Conservation (phyloP, 2,888 invertebrate genomes). For the Camptogramma bilineatum region DNA sequence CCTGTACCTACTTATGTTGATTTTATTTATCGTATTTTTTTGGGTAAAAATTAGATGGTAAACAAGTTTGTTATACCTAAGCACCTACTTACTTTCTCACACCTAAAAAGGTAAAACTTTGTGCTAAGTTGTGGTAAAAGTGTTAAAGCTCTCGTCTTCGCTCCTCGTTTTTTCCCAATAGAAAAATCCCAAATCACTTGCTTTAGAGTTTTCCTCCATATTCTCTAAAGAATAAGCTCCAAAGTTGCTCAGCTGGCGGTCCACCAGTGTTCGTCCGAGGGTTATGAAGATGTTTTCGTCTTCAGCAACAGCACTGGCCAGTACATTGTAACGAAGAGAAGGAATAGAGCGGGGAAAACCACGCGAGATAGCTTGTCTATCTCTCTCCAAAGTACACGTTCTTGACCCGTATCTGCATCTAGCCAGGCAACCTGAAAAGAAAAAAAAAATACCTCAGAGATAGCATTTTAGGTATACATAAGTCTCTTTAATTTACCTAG, state of each 20-base stretch:
- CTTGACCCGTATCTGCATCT: conserved; percentile 88
- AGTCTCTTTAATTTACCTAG: too few relatives aligned
- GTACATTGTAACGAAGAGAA: conserved; percentile 90
- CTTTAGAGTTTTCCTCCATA: neutral
- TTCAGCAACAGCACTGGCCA: conserved; percentile 92
- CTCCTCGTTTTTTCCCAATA: neutral
- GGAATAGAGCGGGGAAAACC: conserved; percentile 91
- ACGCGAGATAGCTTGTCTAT: conserved; percentile 91
- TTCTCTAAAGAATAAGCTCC: conserved; percentile 23
- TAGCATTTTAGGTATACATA: too few relatives aligned
- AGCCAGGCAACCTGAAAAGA: conserved; percentile 87
- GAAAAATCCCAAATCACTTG: conserved; percentile 1
- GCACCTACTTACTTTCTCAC: conserved; percentile 2
- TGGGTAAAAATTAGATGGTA: neutral
- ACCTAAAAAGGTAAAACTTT: conserved; percentile 4
- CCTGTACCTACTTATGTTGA: neutral
- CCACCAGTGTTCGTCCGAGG: conserved; percentile 45
- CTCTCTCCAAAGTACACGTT: conserved; percentile 91
- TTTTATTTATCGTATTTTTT: neutral
- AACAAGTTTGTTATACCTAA: neutral
- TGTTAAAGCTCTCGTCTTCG: conserved; percentile 23
- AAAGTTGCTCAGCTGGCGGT: conserved; percentile 25
- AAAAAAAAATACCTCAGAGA: neutral
- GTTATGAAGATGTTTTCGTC: conserved; percentile 82
- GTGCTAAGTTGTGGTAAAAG: conserved; percentile 20